Conservation (phyloP, 1,140 invertebrate species). For the Anoplolepis gracilipes region DNA sequence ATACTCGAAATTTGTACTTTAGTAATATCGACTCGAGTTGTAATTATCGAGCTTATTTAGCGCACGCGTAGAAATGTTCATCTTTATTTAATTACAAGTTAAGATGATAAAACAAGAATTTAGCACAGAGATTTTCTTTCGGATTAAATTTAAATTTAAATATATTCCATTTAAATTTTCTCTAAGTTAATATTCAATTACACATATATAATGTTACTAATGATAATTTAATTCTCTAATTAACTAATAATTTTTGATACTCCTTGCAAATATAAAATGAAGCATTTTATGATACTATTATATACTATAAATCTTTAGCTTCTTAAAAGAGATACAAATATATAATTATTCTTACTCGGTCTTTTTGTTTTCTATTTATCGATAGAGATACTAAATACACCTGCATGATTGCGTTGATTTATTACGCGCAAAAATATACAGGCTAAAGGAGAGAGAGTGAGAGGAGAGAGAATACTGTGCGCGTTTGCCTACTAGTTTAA, state of each 20-base stretch:
- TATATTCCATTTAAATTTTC: constrained; percentile 34
- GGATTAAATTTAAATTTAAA: not conserved
- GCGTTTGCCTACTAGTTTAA: constrained; percentile 42
- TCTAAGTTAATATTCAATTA: not conserved
- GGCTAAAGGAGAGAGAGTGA: not conserved
- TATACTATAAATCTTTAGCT: not conserved
- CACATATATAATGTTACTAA: no score
- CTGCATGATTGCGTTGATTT: not conserved
- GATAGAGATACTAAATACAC: not conserved
- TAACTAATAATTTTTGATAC: not conserved
- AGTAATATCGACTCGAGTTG: not conserved
- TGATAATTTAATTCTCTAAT: constrained; percentile 23
- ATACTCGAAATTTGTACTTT: not conserved
- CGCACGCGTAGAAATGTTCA: not conserved
- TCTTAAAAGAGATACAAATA: not conserved
- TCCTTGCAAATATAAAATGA: not conserved
- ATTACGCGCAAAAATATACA: constrained; percentile 1
- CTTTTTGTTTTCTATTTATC: not conserved
- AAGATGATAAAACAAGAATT: not conserved
- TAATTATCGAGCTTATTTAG: constrained; percentile 38
- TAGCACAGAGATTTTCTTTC: no score
- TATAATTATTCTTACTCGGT: not conserved
- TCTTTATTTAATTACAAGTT: constrained; percentile 41
- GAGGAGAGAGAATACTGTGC: not conserved
- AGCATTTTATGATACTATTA: not conserved